phyloP scores from a whole-genome alignment of 2,797 vertebrate genomes.

The Peromyscus melanophrys region DNA sequence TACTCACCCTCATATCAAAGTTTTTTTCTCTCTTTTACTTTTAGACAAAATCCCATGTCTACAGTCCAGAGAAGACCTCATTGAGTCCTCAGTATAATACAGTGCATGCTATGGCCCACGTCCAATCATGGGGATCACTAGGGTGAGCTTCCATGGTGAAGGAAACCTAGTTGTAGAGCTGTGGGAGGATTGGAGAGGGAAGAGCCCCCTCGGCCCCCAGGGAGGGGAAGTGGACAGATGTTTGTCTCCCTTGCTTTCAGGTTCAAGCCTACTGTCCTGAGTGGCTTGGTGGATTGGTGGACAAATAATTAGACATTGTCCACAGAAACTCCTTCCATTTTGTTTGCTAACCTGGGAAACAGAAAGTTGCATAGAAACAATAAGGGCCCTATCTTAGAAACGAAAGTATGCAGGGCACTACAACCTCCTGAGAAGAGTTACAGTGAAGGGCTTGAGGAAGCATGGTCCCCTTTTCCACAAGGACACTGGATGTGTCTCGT shows the following conservation, averaged over 20 bases:
- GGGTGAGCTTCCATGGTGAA: rapidly evolving
- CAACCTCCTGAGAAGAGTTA: neutral
- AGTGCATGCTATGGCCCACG: too few species aligned
- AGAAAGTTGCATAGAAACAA: neutral
- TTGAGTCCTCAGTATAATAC: neutral
- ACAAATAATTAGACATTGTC: neutral
- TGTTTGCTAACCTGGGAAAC: constrained; percentile 23
- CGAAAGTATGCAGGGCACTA: constrained; percentile 20
- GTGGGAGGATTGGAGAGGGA: rapidly evolving
- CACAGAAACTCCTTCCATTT: neutral
- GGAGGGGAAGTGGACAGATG: neutral
- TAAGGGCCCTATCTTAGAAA: neutral
- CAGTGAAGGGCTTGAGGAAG: neutral
- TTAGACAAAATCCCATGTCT: neutral
- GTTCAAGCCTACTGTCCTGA: neutral
- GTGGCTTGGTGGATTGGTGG: neutral
- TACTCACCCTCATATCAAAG: neutral
- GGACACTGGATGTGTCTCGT: neutral
- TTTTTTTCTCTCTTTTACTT: neutral
- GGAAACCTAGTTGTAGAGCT: too few species aligned
- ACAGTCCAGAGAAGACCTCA: neutral
- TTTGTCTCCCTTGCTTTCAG: rapidly evolving
- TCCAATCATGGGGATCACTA: too few species aligned
- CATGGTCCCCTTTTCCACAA: neutral
- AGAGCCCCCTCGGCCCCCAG: rapidly evolving